Conservation (phyloP, 2,888 invertebrate species). For the Cerastis rubricosa region DNA sequence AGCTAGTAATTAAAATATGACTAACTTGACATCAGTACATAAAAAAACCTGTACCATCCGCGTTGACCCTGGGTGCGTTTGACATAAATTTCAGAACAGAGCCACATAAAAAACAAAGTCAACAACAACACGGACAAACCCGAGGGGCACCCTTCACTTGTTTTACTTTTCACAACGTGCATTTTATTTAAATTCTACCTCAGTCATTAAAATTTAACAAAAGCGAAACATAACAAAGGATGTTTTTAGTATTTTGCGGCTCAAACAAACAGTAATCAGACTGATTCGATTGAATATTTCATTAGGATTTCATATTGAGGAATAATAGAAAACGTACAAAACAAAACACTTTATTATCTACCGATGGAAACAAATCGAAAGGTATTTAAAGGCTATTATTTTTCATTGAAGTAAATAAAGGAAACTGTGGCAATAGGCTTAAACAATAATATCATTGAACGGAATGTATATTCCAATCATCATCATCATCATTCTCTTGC, state of each 20-base stretch:
- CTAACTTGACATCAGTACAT: background rate
- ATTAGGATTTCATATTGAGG: background rate
- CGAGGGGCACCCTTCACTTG: conserved; percentile 20
- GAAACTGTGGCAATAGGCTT: background rate
- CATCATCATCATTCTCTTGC: too few species aligned
- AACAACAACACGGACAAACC: conserved; percentile 24
- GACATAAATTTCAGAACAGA: conserved; percentile 40
- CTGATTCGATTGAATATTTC: conserved; percentile 2
- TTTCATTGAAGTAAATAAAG: background rate
- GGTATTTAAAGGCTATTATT: background rate
- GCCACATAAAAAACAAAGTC: conserved; percentile 35
- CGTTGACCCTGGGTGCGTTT: conserved; percentile 14
- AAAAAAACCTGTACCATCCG: background rate
- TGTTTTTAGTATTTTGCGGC: conserved; percentile 3
- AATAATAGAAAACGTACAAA: background rate
- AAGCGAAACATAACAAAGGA: conserved; percentile 9
- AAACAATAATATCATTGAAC: background rate
- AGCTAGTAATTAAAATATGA: background rate
- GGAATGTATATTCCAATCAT: too few species aligned
- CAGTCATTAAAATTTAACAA: conserved; percentile 39
- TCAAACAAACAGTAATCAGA: background rate
- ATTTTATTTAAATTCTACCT: conserved; percentile 34
- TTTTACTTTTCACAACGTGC: conserved; percentile 41
- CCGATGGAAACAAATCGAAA: background rate
- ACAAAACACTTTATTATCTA: background rate